Evolutionary conservation across 1,140 invertebrate species (phyloP), one percentile per base, ranked within the genome.

Genomic region (Psix sp.): DNA sequence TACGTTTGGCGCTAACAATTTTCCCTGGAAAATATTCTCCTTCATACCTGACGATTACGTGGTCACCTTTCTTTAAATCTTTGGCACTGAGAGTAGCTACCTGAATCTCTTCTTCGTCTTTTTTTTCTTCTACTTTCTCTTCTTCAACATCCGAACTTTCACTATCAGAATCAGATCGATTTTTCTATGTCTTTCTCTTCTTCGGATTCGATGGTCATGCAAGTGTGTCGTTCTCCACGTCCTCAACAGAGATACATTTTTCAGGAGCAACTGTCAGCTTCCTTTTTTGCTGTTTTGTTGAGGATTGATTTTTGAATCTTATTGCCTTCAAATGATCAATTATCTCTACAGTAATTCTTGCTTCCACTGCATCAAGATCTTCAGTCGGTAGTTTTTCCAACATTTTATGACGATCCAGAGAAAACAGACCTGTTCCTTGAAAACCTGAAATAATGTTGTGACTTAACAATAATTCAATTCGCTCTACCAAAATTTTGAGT

Each of bases 241-340:
- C 29, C 33, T 48, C 45, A 7, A 33, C 26, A 17, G 10, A 2
- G 18, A 48, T 18, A 46, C 45, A 33, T 48, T 48, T 33, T 6
- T 29, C 15, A 46, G 43, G 43, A 13, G 43, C 21, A 46, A 46
- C 26, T 29, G 43, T 20, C 14, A 46, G 26, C 43, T 48, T 48
- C 16, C 15, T 48, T 10, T 33, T 48, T 13, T 29, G 29, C 45
- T 33, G 26, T 48, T 33, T 35, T 35, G 16, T 48, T 18, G 17
- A 14, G 26, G 26, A 46, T 48, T n/a, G 31, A 18, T 33, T 29
- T 11, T 21, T 33, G 13, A 29, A 48, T 10, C 29, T 48, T 9
- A 48, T 48, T 48, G 45, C 15, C 33, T 48, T 33, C 10, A 48
- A 4, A 20, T 40, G 21, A 24, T 24, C 16, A 3, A 18, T 43